Base-by-base conservation (phyloP, 1,140 invertebrate species). In the Piezodorus guildinii region DNA sequence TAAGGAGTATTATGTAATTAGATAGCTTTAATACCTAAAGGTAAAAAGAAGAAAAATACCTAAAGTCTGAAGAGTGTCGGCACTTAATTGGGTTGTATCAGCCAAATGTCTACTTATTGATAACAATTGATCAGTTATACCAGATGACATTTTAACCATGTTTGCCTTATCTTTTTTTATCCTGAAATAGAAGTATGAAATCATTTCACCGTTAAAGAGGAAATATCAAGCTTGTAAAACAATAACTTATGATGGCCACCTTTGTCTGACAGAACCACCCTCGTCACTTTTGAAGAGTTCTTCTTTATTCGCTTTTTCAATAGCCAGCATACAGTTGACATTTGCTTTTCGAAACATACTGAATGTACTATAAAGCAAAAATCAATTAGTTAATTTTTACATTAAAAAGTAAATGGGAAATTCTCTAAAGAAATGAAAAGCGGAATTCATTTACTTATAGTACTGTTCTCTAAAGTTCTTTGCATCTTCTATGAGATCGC, bases 71-170 rank as follows among this genome's bases (percentile, higher is more conserved):
- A 95, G 75, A 16, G 92, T 92, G 46, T 85, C 80, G 51, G 89
- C 87, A 76, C 91, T 94, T 71, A 84, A 83, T 68, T 93, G 83
- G 16, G 90, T 88, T 19, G 92, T 93, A 68, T 89, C 86, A 17
- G 89, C 86, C 67, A 97, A 77, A 73, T 90, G 85, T 64, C 87
- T 80, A 67, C 87, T 91, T 63, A 96, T 87, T 51, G 86, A 83
- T 49, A 91, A 73, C 67, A 96, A 75, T 74, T 86, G 88, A 66
- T 94, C 89, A 3, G 92, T 94, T 0, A 90, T 80, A 71, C 83
- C 81, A 67, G 80, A 79, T 15, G 83, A 85, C 68, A 81, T 79
- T 72, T 85, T 83, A 2, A 82, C 76, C 65, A 86, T 69, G 68
- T 76, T 79, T 70, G 83, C 79, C 71, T 82, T 82, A 66, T 86